Percentiles rank a stretch among this genome's conserved stretches.
Evolutionary conservation across 2,797 vertebrate species (phyloP).

Genomic region (Eulemur rubriventer): DNA sequence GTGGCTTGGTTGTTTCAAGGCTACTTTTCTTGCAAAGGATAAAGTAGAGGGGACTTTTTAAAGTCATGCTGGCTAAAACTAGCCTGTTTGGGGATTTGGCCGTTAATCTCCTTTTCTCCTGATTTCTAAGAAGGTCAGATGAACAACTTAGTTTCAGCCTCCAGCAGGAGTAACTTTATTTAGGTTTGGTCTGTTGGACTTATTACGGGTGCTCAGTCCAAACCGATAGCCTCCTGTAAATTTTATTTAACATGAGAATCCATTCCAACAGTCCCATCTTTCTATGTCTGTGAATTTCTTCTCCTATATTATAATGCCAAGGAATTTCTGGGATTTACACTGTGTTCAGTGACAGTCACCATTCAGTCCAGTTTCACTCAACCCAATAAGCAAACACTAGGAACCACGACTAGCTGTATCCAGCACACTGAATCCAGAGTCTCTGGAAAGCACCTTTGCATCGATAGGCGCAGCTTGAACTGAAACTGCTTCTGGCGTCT

Average conservation of each 20-base stretch:
- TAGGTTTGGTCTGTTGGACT: not conserved
- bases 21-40: not conserved
- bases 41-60: not conserved
- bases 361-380: not conserved
- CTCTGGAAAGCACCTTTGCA: not conserved
- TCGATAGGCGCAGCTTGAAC: not conserved
- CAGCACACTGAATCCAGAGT: not conserved
- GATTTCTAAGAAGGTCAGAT: not conserved
- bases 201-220: not conserved
- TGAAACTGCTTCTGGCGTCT: not conserved
- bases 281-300: not conserved
- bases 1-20: not conserved
- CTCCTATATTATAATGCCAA: not conserved
- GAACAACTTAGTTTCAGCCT: not conserved
- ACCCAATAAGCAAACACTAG: not conserved
- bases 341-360: not conserved
- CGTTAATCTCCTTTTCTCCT: not conserved
- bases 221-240: not conserved
- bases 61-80: not conserved
- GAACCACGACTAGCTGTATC: not conserved
- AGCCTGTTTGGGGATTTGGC: not conserved
- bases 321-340: not conserved
- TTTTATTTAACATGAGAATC: not conserved
- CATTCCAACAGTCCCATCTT: not conserved
- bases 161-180: not conserved